These are phyloP conservation scores for Portunus trituberculatus DNA, from an alignment of 1,140 invertebrate genomes.

Conservation along the genomic window DNA sequence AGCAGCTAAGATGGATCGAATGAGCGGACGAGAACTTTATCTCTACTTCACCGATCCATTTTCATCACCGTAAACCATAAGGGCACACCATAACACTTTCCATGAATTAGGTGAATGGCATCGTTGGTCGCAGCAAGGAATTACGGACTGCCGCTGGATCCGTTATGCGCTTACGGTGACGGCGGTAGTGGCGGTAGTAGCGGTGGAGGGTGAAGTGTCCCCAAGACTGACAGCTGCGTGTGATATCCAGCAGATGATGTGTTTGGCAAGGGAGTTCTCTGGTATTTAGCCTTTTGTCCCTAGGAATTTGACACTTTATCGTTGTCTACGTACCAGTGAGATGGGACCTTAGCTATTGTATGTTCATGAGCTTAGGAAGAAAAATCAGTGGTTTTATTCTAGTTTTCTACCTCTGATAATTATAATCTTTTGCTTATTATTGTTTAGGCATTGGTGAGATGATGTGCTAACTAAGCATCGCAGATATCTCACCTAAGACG, in stretches of 20 bases:
- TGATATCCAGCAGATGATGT: background rate
- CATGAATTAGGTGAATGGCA: slow-evolving; percentile 50
- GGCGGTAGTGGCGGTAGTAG: background rate
- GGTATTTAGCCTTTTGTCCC: no score
- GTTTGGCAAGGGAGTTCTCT: background rate
- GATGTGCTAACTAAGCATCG: no score
- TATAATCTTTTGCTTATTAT: no score
- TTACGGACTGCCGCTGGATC: slow-evolving; percentile 7
- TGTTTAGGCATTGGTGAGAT: no score
- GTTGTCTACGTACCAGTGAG: no score
- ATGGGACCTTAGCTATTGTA: no score
- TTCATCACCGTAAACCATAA: slow-evolving; percentile 56
- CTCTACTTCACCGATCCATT: slow-evolving; percentile 53
- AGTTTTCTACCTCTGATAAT: no score
- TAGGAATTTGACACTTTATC: no score
- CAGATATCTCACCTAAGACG: no score
- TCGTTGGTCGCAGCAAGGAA: slow-evolving; percentile 42
- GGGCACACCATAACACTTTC: slow-evolving; percentile 55
- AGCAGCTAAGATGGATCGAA: slow-evolving; percentile 37
- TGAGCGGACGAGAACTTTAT: slow-evolving; percentile 25
- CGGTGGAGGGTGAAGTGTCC: background rate
- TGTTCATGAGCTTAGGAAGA: no score
- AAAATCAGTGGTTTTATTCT: no score
- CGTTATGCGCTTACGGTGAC: background rate
- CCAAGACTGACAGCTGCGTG: background rate